phyloP scores from a whole-genome alignment of 2,888 invertebrate genomes.

The Ennomos quercinarius region DNA sequence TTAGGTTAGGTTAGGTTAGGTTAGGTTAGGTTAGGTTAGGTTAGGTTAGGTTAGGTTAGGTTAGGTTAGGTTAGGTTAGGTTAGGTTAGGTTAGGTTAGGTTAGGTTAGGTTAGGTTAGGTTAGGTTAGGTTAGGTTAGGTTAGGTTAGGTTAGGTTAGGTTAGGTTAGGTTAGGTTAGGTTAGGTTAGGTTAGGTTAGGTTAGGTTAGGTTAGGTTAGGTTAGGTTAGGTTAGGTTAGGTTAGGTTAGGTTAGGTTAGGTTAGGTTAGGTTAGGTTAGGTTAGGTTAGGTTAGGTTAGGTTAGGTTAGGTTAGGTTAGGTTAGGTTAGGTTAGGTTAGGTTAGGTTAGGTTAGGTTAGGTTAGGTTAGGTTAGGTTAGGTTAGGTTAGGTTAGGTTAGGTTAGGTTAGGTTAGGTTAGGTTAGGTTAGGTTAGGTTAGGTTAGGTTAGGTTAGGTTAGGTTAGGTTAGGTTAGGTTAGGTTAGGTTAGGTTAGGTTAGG shows the following conservation, averaged over 20 bases:
- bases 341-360: slow-evolving; percentile 20
- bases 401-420: slow-evolving; percentile 19
- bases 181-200: slow-evolving; percentile 19
- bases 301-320: slow-evolving; percentile 19
- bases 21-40: slow-evolving; percentile 23
- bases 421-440: slow-evolving; percentile 18
- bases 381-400: slow-evolving; percentile 13
- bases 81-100: slow-evolving; percentile 23
- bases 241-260: slow-evolving; percentile 21
- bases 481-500: slow-evolving; percentile 5
- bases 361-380: slow-evolving; percentile 29
- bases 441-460: slow-evolving; percentile 19
- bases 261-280: slow-evolving; percentile 23
- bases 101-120: slow-evolving; percentile 24
- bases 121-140: slow-evolving; percentile 26
- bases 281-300: slow-evolving; percentile 20
- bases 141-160: slow-evolving; percentile 14
- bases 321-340: slow-evolving; percentile 19
- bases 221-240: slow-evolving; percentile 22
- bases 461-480: slow-evolving; percentile 16
- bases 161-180: slow-evolving; percentile 19
- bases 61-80: slow-evolving; percentile 23
- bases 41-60: slow-evolving; percentile 23
- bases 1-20: slow-evolving; percentile 23
- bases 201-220: slow-evolving; percentile 14